Conservation (phyloP, 2,797 vertebrate genomes). For the Mallotus villosus region DNA sequence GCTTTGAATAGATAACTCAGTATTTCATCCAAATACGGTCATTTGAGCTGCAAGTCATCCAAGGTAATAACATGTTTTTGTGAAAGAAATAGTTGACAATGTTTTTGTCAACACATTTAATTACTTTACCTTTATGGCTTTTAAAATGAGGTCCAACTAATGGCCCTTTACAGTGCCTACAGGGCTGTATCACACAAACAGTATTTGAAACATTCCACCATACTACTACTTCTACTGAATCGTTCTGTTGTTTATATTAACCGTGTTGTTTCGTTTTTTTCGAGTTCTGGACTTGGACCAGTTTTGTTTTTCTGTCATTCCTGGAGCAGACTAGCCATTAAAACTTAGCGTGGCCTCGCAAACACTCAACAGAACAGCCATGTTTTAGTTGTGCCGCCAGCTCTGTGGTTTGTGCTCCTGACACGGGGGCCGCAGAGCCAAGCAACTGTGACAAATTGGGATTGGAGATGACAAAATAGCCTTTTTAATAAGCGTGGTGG, state of each 20-base stretch:
- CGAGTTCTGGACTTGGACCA: conserved; percentile 22
- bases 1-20: conserved; percentile 27
- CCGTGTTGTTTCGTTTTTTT: background rate
- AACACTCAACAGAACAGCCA: conserved; percentile 45
- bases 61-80: too few species aligned
- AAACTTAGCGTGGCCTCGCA: conserved; percentile 46
- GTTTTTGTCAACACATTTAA: too few species aligned
- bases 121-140: too few species aligned
- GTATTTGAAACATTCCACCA: background rate
- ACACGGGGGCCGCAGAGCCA: conserved; percentile 54
- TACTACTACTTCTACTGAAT: background rate
- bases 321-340: conserved; percentile 43
- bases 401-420: conserved; percentile 23
- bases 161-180: too few species aligned
- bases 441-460: conserved; percentile 74
- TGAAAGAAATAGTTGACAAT: too few species aligned
- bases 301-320: conserved; percentile 27
- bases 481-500: conserved; percentile 69
- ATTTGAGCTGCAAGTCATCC: background rate
- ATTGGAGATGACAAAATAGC: conserved; percentile 71
- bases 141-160: too few species aligned
- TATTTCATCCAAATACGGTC: background rate
- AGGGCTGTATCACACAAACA: too few species aligned
- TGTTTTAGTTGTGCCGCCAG: conserved; percentile 40
- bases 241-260: background rate